Conservation (phyloP, 2,888 invertebrate species). For the Glyphotaelius pellucidus region DNA sequence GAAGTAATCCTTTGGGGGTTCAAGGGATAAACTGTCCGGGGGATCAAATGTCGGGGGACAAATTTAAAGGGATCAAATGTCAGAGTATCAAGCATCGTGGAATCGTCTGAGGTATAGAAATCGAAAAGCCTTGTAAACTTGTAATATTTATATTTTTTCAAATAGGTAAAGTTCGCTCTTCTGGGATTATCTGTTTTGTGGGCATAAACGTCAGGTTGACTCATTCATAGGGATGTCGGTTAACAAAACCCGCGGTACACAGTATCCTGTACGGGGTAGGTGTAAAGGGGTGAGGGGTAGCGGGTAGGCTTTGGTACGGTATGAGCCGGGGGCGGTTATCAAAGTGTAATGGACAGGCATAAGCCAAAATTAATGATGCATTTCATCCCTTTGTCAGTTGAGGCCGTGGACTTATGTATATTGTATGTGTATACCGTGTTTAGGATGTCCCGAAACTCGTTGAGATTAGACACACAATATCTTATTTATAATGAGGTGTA, state of each 20-base stretch:
- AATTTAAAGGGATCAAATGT: too few relatives aligned
- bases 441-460: neutral
- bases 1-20: too few relatives aligned
- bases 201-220: too few relatives aligned
- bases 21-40: too few relatives aligned
- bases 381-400: constrained; percentile 65
- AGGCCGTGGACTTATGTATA: constrained; percentile 7
- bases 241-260: neutral
- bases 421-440: neutral
- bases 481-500: neutral
- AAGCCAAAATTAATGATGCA: constrained; percentile 66
- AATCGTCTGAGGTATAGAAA: neutral
- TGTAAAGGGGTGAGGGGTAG: neutral
- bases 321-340: constrained; percentile 55
- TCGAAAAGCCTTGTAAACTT: neutral
- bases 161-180: neutral
- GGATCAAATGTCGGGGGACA: too few relatives aligned
- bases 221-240: neutral
- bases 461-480: neutral
- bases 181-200: neutral
- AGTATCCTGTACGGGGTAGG: neutral
- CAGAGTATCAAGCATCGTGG: too few relatives aligned
- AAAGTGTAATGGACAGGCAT: constrained; percentile 66
- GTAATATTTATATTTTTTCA: neutral
- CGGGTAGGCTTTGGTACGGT: neutral